Evolutionary conservation across 2,113 vertebrate species (phyloP).

Genomic region (Struthio camelus): DNA sequence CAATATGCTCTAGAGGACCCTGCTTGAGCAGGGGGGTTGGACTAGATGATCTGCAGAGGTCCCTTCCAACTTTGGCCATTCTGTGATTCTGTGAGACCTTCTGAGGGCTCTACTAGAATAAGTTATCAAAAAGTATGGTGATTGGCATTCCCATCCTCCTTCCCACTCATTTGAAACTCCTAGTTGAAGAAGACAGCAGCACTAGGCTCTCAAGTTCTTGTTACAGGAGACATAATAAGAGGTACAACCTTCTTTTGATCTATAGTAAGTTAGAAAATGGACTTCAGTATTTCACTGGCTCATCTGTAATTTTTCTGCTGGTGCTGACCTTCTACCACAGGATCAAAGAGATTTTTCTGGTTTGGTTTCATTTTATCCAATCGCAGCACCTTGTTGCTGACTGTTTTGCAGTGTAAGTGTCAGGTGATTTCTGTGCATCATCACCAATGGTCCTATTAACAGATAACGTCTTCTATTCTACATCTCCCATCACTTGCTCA

Average conservation of each 20-base stretch:
- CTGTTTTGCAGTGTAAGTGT: background rate
- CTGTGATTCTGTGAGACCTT: too few relatives aligned
- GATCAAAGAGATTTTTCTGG: background rate
- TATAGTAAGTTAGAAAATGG: background rate
- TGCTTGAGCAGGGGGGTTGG: too few relatives aligned
- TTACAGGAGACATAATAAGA: background rate
- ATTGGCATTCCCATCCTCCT: background rate
- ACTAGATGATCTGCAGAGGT: too few relatives aligned
- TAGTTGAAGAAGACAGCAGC: background rate
- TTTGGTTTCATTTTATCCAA: background rate
- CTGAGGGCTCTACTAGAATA: background rate
- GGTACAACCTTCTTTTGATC: background rate
- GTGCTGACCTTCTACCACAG: background rate
- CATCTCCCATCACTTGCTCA: background rate
- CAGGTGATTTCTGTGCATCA: background rate
- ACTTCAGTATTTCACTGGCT: background rate
- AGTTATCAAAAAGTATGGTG: background rate
- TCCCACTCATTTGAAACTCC: background rate
- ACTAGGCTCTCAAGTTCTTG: background rate
- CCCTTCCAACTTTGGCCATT: too few relatives aligned
- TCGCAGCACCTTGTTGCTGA: background rate
- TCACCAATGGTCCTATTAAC: background rate
- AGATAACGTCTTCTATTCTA: background rate
- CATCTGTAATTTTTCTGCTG: background rate
- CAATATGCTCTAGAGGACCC: too few relatives aligned